Evolutionary conservation across 2,113 vertebrate species (phyloP).

Genomic region (Manacus vitellinus): DNA sequence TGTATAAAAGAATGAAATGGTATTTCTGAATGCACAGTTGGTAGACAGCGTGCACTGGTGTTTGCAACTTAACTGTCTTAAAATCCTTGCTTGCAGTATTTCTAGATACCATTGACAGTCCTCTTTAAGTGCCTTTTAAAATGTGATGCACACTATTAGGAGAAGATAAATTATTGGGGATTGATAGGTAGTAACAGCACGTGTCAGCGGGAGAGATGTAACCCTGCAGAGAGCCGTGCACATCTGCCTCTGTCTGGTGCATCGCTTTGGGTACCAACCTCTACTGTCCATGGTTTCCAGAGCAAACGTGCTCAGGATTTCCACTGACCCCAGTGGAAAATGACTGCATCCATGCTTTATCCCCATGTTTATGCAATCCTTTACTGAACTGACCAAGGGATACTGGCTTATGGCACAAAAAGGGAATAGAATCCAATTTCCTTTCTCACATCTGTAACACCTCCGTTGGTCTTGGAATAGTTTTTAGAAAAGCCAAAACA

Average conservation of each 20-base stretch:
- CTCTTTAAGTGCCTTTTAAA: neutral
- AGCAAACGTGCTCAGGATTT: neutral
- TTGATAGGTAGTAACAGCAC: neutral
- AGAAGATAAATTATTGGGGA: neutral
- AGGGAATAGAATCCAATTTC: neutral
- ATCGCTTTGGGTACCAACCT: neutral
- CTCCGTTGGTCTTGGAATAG: neutral
- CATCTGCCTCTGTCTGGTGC: neutral
- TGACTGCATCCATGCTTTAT: neutral
- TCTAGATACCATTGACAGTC: neutral
- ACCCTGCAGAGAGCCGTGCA: neutral
- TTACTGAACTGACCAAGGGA: neutral
- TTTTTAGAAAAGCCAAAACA: neutral
- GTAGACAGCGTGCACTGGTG: neutral
- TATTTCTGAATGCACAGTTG: neutral
- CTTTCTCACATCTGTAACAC: neutral
- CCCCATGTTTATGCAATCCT: neutral
- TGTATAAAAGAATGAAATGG: neutral
- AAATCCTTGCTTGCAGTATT: neutral
- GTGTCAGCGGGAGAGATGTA: neutral
- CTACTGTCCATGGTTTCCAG: neutral
- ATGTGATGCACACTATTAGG: neutral
- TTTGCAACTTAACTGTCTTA: neutral
- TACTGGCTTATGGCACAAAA: neutral
- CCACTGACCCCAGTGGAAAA: no score